Conservation (phyloP, 2,888 invertebrate genomes). For the Keiferia lycopersicella region DNA sequence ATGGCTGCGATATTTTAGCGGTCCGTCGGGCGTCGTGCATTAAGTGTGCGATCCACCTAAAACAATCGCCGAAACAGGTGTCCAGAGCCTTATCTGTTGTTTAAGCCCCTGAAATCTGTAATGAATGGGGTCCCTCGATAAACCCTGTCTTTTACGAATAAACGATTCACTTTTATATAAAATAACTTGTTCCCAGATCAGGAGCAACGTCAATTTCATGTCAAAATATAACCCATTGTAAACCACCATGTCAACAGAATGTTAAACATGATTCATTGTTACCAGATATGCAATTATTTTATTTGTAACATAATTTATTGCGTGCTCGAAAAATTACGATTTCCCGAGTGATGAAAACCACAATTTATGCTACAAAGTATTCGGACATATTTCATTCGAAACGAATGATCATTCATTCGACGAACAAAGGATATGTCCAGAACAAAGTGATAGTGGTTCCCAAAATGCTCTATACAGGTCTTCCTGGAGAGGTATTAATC, state of each 20-base stretch:
- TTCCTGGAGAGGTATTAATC: too few relatives aligned
- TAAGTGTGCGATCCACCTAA: too few relatives aligned
- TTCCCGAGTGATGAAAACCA: neutral
- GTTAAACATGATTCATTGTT: too few relatives aligned
- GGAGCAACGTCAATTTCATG: neutral
- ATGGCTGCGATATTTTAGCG: too few relatives aligned
- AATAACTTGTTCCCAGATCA: neutral
- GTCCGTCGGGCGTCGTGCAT: too few relatives aligned
- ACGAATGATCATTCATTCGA: slow-evolving; percentile 3
- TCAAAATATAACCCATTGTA: neutral
- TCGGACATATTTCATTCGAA: neutral
- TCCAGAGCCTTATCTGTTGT: too few relatives aligned
- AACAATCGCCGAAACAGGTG: too few relatives aligned
- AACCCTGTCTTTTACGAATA: too few relatives aligned
- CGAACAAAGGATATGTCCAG: slow-evolving; percentile 7
- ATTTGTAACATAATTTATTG: neutral
- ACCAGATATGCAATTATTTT: slow-evolving; percentile 2
- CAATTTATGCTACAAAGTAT: neutral
- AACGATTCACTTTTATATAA: too few relatives aligned
- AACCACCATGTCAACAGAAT: neutral
- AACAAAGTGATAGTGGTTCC: neutral
- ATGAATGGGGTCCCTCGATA: too few relatives aligned
- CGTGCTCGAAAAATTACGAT: neutral
- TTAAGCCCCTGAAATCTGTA: too few relatives aligned
- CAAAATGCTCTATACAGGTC: neutral